phyloP scores from a whole-genome alignment of 2,113 vertebrate genomes.

The Bubo blakistoni region DNA sequence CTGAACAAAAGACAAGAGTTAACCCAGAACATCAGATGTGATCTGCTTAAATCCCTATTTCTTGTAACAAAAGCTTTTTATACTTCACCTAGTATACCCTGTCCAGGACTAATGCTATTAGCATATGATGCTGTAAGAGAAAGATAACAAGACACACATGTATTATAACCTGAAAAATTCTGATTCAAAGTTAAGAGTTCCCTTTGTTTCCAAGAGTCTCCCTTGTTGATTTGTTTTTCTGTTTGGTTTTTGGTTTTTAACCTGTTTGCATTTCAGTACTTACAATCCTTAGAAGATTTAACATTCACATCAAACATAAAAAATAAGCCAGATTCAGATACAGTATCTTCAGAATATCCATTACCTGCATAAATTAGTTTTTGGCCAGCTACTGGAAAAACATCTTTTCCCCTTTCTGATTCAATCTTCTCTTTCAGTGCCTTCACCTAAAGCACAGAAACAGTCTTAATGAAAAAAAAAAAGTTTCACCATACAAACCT shows the following conservation, averaged over 20 bases:
- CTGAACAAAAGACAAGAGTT: background rate
- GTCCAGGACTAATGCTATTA: background rate
- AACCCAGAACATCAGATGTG: background rate
- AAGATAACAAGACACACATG: background rate
- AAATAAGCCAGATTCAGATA: background rate
- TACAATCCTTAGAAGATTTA: background rate
- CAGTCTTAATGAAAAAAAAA: background rate
- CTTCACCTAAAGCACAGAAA: slow-evolving; percentile 82
- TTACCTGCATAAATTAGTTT: slow-evolving; percentile 98
- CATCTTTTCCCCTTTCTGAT: slow-evolving; percentile 89
- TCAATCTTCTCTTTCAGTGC: slow-evolving; percentile 95
- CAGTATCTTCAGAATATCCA: background rate
- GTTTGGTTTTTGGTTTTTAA: background rate
- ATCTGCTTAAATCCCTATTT: background rate
- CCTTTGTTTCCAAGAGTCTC: background rate
- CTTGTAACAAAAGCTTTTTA: background rate
- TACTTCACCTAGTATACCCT: background rate
- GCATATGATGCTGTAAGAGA: background rate
- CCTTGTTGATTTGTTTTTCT: background rate
- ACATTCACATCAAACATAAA: background rate
- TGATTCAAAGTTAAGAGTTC: background rate
- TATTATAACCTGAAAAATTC: background rate
- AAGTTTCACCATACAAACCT: background rate
- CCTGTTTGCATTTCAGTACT: background rate
- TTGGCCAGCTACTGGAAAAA: slow-evolving; percentile 89